phyloP scores from a whole-genome alignment of 1,140 invertebrate species.

The Phortica variegata region DNA sequence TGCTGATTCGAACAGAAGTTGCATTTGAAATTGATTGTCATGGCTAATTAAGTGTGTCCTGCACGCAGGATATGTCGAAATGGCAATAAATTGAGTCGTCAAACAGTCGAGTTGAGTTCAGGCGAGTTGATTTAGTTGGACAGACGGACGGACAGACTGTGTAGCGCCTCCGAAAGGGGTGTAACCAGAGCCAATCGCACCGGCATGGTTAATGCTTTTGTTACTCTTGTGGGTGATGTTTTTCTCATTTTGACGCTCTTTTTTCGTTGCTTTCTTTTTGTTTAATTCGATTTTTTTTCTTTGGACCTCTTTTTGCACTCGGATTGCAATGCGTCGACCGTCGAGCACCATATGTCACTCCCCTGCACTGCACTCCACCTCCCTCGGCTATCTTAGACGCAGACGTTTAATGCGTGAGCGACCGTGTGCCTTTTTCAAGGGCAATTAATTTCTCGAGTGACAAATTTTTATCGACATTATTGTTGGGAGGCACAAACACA shows the following conservation, averaged over 20 bases:
- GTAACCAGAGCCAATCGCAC: conserved; percentile 32
- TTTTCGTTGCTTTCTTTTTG: background rate
- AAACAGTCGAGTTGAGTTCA: conserved; percentile 11
- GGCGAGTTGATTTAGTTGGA: conserved; percentile 5
- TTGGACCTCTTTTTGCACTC: background rate
- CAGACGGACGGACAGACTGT: conserved; percentile 21
- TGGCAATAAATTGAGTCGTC: conserved; percentile 57
- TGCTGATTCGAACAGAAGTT: conserved; percentile 57
- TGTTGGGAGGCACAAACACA: no score
- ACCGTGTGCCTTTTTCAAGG: conserved; percentile 37
- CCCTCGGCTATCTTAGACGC: no score
- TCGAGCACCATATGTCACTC: conserved; percentile 48
- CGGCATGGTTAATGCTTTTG: conserved; percentile 48
- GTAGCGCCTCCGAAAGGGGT: conserved; percentile 43
- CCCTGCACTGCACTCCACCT: no score
- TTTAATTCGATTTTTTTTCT: conserved; percentile 2
- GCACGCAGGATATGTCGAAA: conserved; percentile 12
- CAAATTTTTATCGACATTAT: conserved; percentile 53
- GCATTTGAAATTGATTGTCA: conserved; percentile 58
- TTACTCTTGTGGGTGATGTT: conserved; percentile 44
- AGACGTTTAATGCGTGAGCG: conserved; percentile 30
- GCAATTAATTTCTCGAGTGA: conserved; percentile 57
- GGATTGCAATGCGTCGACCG: background rate
- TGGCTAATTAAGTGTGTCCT: conserved; percentile 56
- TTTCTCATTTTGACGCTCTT: conserved; percentile 4